Evolutionary conservation across 2,888 invertebrate genomes (phyloP), one percentile per base, ranked within the genome.

Genomic region (Aphodius granarius): DNA sequence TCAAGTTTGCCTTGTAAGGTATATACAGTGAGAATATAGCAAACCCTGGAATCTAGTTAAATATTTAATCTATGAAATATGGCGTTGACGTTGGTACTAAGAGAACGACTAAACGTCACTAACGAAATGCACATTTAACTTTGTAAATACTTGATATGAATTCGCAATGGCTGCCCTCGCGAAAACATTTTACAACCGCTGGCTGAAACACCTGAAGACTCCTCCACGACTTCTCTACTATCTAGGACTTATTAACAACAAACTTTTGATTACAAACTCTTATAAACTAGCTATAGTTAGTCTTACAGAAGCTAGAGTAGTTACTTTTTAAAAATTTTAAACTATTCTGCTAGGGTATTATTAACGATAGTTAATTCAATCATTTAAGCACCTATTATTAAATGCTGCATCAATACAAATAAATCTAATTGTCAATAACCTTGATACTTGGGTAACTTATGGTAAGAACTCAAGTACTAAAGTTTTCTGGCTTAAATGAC

Each of bases 11-110:
- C n/a, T n/a, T n/a, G n/a, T n/a, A n/a, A n/a, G n/a, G n/a, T n/a
- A n/a, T n/a, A n/a, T n/a, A n/a, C n/a, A n/a, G 9, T 43, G 43
- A 43, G 43, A 43, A 43, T 43, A 43, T 43, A 13, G 43, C 43
- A 43, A 43, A 43, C 43, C 43, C 43, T 6, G 43, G 43, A 43
- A 9, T 43, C 43, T 43, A 43, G 43, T 43, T 43, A 43, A 43
- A 43, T 43, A 43, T 43, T 43, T 43, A 43, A 43, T 43, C 79
- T 80, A 80, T 80, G 77, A 80, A 79, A 78, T 80, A 80, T 77
- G 76, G 78, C 78, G 76, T 77, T 43, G 43, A 43, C 3, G 43
- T 13, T 43, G 13, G 13, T 6, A 43, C 43, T 43, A 43, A 43
- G 43, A 43, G 43, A 43, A 43, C 2, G 43, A 43, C 43, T 43